Conservation (phyloP, 2,797 vertebrate species). For the Siniperca undulata region DNA sequence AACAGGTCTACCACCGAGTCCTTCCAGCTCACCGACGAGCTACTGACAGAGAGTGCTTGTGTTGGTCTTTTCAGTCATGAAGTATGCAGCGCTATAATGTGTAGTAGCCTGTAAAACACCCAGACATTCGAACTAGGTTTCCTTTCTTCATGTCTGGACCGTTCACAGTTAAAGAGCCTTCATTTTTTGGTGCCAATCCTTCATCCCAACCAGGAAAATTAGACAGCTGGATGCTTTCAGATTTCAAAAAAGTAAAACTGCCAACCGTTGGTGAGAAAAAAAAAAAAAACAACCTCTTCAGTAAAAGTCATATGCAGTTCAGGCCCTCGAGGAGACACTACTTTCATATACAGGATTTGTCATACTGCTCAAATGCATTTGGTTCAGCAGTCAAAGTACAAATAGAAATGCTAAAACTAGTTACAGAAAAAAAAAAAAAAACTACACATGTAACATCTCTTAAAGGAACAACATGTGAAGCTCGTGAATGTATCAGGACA, state of each 20-base stretch:
- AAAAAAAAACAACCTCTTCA: conserved; percentile 19
- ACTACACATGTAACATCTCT: conserved; percentile 74
- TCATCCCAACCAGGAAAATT: conserved; percentile 62
- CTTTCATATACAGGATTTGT: conserved; percentile 71
- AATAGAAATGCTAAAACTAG: conserved; percentile 80
- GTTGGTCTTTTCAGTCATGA: conserved; percentile 55
- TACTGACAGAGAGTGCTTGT: conserved; percentile 35
- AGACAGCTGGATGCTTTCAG: conserved; percentile 59
- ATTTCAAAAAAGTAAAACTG: conserved; percentile 63
- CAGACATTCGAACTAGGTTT: conserved; percentile 33
- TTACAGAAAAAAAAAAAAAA: conserved; percentile 66
- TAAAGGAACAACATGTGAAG: conserved; percentile 76
- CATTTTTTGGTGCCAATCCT: conserved; percentile 78
- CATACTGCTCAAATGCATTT: conserved; percentile 80
- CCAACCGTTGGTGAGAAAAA: conserved; percentile 60
- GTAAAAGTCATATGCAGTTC: conserved; percentile 26
- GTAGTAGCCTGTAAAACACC: conserved; percentile 51
- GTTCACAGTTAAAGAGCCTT: conserved; percentile 75
- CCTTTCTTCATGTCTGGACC: conserved; percentile 56
- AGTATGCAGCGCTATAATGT: conserved; percentile 50
- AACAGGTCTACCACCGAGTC: conserved; percentile 59
- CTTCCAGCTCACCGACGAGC: conserved; percentile 50
- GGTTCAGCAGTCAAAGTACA: conserved; percentile 80
- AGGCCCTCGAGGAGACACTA: conserved; percentile 59
- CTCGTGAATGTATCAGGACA: conserved; percentile 69